A percentile compares a stretch with the other conserved stretches of the same genome.
Conservation (phyloP, 2,888 invertebrate genomes). For the Polietes domitor region DNA sequence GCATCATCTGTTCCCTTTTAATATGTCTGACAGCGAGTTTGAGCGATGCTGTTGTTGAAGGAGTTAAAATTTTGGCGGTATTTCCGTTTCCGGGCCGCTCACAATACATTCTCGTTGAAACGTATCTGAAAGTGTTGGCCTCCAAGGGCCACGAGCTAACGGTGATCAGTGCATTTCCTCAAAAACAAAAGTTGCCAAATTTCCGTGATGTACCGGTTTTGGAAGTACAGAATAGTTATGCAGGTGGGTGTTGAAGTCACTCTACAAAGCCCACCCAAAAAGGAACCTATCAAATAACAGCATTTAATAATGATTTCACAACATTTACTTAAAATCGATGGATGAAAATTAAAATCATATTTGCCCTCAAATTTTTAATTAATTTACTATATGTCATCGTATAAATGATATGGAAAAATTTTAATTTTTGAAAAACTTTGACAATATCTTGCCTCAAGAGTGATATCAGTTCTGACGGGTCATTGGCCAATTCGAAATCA, state of each 20-base stretch:
- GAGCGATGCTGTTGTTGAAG: slow-evolving; percentile 20
- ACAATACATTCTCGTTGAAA: slow-evolving; percentile 75
- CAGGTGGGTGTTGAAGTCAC: slow-evolving; percentile 51
- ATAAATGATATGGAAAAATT: too few relatives aligned
- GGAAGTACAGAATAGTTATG: slow-evolving; percentile 59
- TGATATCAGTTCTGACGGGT: too few relatives aligned
- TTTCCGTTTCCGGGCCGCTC: slow-evolving; percentile 75
- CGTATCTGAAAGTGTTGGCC: slow-evolving; percentile 73
- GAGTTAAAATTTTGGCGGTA: slow-evolving; percentile 71
- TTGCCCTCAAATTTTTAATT: too few relatives aligned
- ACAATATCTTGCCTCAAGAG: too few relatives aligned
- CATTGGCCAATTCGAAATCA: too few relatives aligned
- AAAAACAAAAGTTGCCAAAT: slow-evolving; percentile 71
- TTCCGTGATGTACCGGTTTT: slow-evolving; percentile 70
- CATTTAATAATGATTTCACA: too few relatives aligned
- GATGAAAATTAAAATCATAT: too few relatives aligned
- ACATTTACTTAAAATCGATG: too few relatives aligned
- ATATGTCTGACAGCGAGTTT: background rate
- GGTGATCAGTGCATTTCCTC: slow-evolving; percentile 74
- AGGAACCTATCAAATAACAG: too few relatives aligned
- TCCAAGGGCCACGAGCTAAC: slow-evolving; percentile 74
- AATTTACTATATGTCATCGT: too few relatives aligned
- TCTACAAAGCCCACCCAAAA: too few relatives aligned
- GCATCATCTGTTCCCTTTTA: background rate
- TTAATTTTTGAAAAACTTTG: too few relatives aligned